Conservation (phyloP, 1,140 invertebrate species). For the Eubasilissa regina region DNA sequence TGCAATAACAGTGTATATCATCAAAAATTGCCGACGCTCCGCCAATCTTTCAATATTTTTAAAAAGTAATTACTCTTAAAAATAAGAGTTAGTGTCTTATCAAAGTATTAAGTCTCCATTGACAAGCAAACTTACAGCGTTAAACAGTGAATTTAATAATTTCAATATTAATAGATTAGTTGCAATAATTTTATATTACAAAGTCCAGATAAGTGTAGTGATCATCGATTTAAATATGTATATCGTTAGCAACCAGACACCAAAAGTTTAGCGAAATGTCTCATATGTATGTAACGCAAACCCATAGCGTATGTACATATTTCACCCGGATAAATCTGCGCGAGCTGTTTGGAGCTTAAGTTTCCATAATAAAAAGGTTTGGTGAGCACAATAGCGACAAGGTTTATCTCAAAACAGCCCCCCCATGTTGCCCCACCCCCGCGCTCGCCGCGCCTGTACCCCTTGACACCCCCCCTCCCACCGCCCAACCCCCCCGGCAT, state of each 20-base stretch:
- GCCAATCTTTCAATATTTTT: too few species aligned
- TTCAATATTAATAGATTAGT: too few species aligned
- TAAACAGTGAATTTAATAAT: too few species aligned
- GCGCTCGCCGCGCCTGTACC: not conserved
- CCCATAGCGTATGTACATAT: slow-evolving; percentile 53
- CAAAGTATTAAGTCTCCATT: too few species aligned
- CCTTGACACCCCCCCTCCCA: slow-evolving; percentile 6
- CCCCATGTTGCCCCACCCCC: slow-evolving; percentile 29
- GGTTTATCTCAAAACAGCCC: slow-evolving; percentile 59
- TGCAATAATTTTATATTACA: too few species aligned
- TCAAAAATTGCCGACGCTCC: too few species aligned
- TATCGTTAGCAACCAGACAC: not conserved
- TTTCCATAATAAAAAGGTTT: slow-evolving; percentile 60
- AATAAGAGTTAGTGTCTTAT: too few species aligned
- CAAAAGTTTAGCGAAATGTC: slow-evolving; percentile 7
- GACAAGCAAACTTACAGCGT: too few species aligned
- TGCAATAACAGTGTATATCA: too few species aligned
- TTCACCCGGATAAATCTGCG: slow-evolving; percentile 55
- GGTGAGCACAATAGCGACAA: slow-evolving; percentile 56
- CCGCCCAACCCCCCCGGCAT: slow-evolving; percentile 48
- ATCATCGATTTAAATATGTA: not conserved
- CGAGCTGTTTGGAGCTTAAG: slow-evolving; percentile 57
- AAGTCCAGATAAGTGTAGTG: too few species aligned
- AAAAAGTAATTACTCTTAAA: too few species aligned
- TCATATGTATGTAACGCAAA: slow-evolving; percentile 41